Conservation (phyloP, 2,113 vertebrate genomes). For the Trinectes maculatus region DNA sequence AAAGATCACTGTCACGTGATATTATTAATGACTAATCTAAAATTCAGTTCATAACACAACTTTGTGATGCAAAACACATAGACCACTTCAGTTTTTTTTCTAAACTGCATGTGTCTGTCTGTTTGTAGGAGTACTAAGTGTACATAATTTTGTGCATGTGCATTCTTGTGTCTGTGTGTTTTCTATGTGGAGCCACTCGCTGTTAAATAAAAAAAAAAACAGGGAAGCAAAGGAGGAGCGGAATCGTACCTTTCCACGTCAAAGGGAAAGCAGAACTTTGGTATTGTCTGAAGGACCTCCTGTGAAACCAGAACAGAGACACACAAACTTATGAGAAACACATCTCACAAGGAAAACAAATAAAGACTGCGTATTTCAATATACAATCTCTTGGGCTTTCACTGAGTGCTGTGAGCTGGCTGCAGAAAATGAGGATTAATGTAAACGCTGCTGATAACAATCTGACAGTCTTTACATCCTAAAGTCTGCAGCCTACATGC, state of each 20-base stretch:
- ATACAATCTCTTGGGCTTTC: conserved; percentile 52
- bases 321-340: conserved; percentile 49
- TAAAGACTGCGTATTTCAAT: conserved; percentile 35
- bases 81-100: conserved; percentile 29
- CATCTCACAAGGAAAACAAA: conserved; percentile 37
- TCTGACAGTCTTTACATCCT: conserved; percentile 72
- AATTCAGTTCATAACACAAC: conserved; percentile 16
- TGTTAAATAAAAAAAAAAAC: too few relatives aligned
- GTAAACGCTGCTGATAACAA: conserved; percentile 71
- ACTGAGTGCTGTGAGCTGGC: conserved; percentile 59
- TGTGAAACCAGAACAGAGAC: conserved; percentile 79
- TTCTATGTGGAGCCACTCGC: too few relatives aligned
- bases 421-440: conserved; percentile 74
- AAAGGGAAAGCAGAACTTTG: conserved; percentile 99
- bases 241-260: conserved; percentile 92
- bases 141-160: background rate
- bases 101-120: conserved; percentile 8
- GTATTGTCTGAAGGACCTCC: conserved; percentile 94
- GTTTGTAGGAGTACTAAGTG: conserved; percentile 10
- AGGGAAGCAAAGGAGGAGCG: conserved; percentile 37
- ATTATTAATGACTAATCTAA: background rate
- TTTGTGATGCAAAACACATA: conserved; percentile 14
- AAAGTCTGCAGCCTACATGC: conserved; percentile 66
- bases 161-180: background rate
- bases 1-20: background rate